Evolutionary conservation across 64 coral and sea anemone genomes (phyloP).

Genomic region (Porites lutea): DNA sequence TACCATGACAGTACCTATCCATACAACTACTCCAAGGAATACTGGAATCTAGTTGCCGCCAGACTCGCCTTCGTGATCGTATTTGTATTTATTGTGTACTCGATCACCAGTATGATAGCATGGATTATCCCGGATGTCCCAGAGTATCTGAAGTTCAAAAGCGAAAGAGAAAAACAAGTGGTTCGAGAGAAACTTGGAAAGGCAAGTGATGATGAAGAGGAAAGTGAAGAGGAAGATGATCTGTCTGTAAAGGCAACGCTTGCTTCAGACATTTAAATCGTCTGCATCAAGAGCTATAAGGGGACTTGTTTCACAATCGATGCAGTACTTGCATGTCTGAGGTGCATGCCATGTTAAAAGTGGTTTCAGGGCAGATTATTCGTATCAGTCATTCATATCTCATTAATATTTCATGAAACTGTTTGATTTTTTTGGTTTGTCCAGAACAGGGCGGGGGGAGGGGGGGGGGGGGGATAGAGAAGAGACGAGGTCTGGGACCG

Average conservation of each 20-base stretch:
- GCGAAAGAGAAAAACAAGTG: conserved; percentile 74
- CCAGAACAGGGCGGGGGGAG: too few relatives aligned
- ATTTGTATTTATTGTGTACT: conserved; percentile 81
- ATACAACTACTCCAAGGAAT: conserved; percentile 66
- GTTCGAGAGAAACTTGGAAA: conserved; percentile 32
- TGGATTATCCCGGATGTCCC: conserved; percentile 88
- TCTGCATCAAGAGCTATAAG: too few relatives aligned
- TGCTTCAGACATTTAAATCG: background rate
- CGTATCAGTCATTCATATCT: too few relatives aligned
- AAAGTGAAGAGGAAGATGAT: background rate
- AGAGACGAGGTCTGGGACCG: too few relatives aligned
- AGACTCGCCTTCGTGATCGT: conserved; percentile 90
- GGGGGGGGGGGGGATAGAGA: too few relatives aligned
- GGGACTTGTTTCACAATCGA: too few relatives aligned
- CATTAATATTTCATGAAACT: too few relatives aligned
- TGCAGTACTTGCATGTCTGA: too few relatives aligned
- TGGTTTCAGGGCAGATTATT: too few relatives aligned
- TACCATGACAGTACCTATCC: conserved; percentile 63
- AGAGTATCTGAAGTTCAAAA: conserved; percentile 55
- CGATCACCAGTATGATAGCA: conserved; percentile 77
- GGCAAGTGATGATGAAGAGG: conserved; percentile 18
- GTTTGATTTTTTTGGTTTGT: too few relatives aligned
- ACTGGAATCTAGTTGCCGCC: conserved; percentile 86
- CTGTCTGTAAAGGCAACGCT: background rate
- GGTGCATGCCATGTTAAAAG: too few relatives aligned